A percentile compares a stretch with the other conserved stretches of the same genome.
Evolutionary conservation across 2,113 vertebrate genomes (phyloP).

Genomic region (Tenrec ecaudatus): DNA sequence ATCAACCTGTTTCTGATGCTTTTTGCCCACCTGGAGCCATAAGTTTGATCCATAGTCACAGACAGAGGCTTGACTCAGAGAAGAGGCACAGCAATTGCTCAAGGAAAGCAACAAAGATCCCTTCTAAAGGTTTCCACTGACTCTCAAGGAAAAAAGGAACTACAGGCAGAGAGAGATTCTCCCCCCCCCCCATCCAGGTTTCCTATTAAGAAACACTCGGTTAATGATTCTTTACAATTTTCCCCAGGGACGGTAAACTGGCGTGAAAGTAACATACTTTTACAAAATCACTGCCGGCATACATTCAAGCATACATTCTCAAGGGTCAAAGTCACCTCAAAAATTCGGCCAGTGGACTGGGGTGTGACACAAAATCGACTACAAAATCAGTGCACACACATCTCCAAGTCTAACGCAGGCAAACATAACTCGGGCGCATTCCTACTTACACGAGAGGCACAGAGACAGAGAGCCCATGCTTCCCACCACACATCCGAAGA

Average conservation of each 20-base stretch:
- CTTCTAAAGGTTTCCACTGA: conserved; percentile 54
- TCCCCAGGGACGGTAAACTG: conserved; percentile 60
- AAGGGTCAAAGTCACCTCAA: conserved; percentile 59
- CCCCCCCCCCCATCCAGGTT: conserved; percentile 43
- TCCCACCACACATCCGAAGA: conserved; percentile 36
- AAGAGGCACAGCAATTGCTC: conserved; percentile 62
- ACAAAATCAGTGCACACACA: conserved; percentile 73
- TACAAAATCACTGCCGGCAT: conserved; percentile 62
- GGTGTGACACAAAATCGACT: conserved; percentile 62
- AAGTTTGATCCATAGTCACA: conserved; percentile 17
- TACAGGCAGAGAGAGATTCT: background rate
- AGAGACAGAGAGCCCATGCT: conserved; percentile 47
- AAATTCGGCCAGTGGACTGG: conserved; percentile 58
- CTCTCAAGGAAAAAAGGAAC: conserved; percentile 58
- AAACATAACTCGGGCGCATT: conserved; percentile 68
- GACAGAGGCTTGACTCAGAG: conserved; percentile 29
- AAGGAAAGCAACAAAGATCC: conserved; percentile 61
- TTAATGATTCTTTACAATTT: conserved; percentile 55
- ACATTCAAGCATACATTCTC: conserved; percentile 73
- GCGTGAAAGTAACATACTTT: conserved; percentile 64
- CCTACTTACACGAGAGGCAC: conserved; percentile 10
- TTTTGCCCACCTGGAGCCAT: conserved; percentile 49
- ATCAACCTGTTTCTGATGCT: conserved; percentile 12
- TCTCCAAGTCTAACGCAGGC: conserved; percentile 70
- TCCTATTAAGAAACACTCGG: conserved; percentile 75